Evolutionary conservation across 2,113 vertebrate species (phyloP), one percentile per base, ranked within the genome.

Genomic region (Bos indicus): DNA sequence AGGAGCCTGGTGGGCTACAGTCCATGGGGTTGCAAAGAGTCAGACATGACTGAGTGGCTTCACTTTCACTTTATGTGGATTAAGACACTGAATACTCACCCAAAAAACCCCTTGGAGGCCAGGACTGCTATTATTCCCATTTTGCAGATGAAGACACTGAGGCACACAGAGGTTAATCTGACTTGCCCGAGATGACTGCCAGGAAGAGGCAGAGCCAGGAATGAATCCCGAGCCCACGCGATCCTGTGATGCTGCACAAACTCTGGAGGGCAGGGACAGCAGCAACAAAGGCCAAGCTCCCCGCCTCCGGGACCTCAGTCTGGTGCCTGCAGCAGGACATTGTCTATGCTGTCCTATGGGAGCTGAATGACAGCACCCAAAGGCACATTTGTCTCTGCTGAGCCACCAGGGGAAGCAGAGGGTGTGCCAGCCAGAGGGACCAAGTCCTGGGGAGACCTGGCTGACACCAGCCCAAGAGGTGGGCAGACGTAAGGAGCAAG

Each of bases 171-270:
- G 6, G 36, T 67, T 82, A 74, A 77, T 88, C 40, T 56, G 60
- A 74, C 52, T 90, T 40, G 59, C 67, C 30, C 5, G 0, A 57
- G 83, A 46, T 90, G 43, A 54, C 51, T 17, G 3, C 54, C 46
- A 64, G 60, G 93, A 87, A 88, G 78, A 74, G 43, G 51, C 52
- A 54, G 64, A 84, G 33, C 64, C 78, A 46, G 30, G 80, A 78
- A 33, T 17, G 59, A 56, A 64, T 43, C 26, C 4, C 17, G 19
- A 77, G 33, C 46, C 25, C 30, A 17, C 0, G 1, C 0, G 2
- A 36, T 23, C 33, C 25, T n/a, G 30, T 21, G 74, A 64, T 15
- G 28, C 46, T 59, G 40, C 15, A 19, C 51, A 36, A 59, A 23
- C 30, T 64, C 46, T 30, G 14, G 6, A 40, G 23, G 40, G n/a